phyloP scores from a whole-genome alignment of 2,113 vertebrate species.

The Brachypteracias leptosomus region DNA sequence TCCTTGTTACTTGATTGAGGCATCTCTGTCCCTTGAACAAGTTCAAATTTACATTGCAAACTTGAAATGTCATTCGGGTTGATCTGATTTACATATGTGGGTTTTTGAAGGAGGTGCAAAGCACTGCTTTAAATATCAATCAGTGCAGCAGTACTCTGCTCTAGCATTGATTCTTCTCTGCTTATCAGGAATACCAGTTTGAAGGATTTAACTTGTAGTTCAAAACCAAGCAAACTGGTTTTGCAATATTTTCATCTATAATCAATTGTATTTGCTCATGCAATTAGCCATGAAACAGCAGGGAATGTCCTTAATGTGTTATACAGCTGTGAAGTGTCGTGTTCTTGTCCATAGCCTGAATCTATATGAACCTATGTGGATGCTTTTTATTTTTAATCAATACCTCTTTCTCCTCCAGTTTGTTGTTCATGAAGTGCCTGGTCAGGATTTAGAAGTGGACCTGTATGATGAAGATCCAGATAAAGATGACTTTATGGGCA shows the following conservation, averaged over 20 bases:
- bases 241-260: neutral
- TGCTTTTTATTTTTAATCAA: neutral
- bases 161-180: neutral
- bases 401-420: conserved; percentile 74
- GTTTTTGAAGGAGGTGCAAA: conserved; percentile 39
- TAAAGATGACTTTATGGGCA: conserved; percentile 93
- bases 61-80: neutral
- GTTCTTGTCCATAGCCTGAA: neutral
- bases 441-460: conserved; percentile 93
- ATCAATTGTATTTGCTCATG: neutral
- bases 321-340: neutral
- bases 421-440: conserved; percentile 92
- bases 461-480: conserved; percentile 92
- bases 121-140: conserved; percentile 20
- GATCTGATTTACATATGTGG: conserved; percentile 32
- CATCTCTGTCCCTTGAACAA: neutral
- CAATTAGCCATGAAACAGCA: neutral
- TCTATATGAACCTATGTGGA: neutral
- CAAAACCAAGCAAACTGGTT: neutral
- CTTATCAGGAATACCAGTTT: neutral
- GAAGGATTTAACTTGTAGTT: neutral
- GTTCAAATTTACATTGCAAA: neutral
- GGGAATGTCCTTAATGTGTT: neutral
- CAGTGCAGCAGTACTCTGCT: neutral
- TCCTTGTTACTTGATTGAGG: neutral